phyloP scores from a whole-genome alignment of 2,888 invertebrate genomes.

The Nezara viridula region DNA sequence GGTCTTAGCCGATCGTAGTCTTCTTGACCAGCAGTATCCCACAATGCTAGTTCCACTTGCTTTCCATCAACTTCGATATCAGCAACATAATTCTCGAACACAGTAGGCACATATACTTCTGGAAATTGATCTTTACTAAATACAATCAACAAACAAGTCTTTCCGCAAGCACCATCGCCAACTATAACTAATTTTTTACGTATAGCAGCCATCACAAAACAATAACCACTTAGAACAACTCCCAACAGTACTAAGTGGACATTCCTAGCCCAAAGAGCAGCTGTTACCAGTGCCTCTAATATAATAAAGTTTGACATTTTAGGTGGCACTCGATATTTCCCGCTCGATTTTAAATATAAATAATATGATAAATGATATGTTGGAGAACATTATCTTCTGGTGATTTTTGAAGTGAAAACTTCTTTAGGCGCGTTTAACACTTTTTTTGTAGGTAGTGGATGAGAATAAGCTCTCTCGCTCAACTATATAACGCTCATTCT shows the following conservation, averaged over 20 bases:
- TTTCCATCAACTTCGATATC: constrained; percentile 99
- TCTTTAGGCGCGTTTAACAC: too few species aligned
- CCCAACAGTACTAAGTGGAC: constrained; percentile 63
- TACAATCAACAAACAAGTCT: constrained; percentile 98
- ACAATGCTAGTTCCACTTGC: constrained; percentile 92
- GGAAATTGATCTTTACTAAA: constrained; percentile 99
- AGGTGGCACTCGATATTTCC: background rate
- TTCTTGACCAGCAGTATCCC: constrained; percentile 99
- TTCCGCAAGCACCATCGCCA: constrained; percentile 99
- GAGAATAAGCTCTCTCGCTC: too few species aligned
- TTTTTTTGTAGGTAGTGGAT: too few species aligned
- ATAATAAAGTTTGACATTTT: constrained; percentile 8
- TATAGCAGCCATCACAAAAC: constrained; percentile 71
- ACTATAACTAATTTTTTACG: constrained; percentile 76
- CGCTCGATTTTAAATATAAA: background rate
- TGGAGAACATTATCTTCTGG: background rate
- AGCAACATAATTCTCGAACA: constrained; percentile 99
- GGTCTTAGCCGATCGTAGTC: constrained; percentile 97
- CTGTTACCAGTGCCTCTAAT: constrained; percentile 54
- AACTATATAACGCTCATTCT: too few species aligned
- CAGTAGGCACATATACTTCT: constrained; percentile 99
- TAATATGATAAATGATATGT: background rate
- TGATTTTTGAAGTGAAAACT: too few species aligned
- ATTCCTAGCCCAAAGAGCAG: constrained; percentile 61
- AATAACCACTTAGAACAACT: constrained; percentile 49